Percentiles rank a stretch among this genome's conserved stretches.
Evolutionary conservation across 2,797 vertebrate species (phyloP).

Genomic region (Sphaeramia orbicularis): DNA sequence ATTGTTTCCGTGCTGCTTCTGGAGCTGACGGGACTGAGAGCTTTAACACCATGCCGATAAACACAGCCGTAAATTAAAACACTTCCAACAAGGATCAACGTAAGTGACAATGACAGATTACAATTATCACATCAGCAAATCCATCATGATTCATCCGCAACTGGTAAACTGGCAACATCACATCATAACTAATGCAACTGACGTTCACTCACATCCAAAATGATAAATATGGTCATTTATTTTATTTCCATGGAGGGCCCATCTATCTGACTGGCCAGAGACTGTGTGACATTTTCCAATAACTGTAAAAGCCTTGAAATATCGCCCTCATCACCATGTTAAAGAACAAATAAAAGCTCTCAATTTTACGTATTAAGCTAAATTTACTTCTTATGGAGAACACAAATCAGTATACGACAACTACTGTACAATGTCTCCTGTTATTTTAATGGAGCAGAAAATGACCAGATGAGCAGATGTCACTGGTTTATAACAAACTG

Average conservation of each 20-base stretch:
- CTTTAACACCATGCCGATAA: slow-evolving; percentile 14
- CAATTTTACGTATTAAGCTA: slow-evolving; percentile 29
- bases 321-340: slow-evolving; percentile 1
- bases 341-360: slow-evolving; percentile 4
- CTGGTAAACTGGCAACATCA: background rate
- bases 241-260: background rate
- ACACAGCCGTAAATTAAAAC: slow-evolving; percentile 20
- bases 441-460: slow-evolving; percentile 1
- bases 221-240: background rate
- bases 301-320: background rate
- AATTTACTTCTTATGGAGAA: background rate
- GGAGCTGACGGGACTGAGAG: slow-evolving; percentile 17
- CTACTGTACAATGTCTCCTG: slow-evolving; percentile 4
- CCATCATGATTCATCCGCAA: slow-evolving; percentile 6
- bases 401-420: background rate
- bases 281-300: slow-evolving; percentile 1
- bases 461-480: background rate
- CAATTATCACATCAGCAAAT: slow-evolving; percentile 19
- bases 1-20: slow-evolving; percentile 27
- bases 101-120: slow-evolving; percentile 24
- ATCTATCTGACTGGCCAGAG: slow-evolving; percentile 4
- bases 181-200: slow-evolving; percentile 1
- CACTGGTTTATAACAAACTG: background rate
- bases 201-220: slow-evolving; percentile 10
- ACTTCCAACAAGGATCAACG: slow-evolving; percentile 6